A percentile compares a stretch with the other conserved stretches of the same genome.
Conservation (phyloP, 2,797 vertebrate genomes). For the Mionectes olivaceus region DNA sequence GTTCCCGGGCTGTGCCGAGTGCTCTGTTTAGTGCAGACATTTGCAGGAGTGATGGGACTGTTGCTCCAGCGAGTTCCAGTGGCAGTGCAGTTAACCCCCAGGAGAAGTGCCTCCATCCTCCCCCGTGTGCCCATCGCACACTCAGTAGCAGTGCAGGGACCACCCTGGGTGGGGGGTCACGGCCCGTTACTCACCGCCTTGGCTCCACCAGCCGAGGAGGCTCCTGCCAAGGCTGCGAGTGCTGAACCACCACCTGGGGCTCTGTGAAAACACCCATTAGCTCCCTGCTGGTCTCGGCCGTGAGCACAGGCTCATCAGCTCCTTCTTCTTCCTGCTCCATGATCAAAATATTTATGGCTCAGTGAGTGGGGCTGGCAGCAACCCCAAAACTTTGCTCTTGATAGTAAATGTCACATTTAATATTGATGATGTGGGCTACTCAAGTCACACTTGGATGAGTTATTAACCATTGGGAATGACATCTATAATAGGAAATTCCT, state of each 20-base stretch:
- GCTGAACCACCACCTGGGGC: not conserved
- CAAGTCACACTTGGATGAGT: constrained; percentile 29
- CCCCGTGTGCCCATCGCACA: accelerated
- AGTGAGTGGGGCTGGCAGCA: constrained; percentile 51
- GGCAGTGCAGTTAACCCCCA: not conserved
- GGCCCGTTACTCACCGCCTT: accelerated
- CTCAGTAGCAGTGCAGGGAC: not conserved
- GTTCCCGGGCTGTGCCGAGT: accelerated
- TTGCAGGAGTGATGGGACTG: not conserved
- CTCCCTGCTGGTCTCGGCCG: not conserved
- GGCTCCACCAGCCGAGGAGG: not conserved
- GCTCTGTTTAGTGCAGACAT: not conserved
- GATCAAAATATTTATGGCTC: constrained; percentile 57
- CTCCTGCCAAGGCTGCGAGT: not conserved
- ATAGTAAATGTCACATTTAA: constrained; percentile 68
- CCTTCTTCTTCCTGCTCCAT: not conserved
- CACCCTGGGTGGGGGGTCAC: not conserved
- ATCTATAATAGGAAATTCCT: constrained; percentile 26
- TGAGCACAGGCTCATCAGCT: not conserved
- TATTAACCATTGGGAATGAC: constrained; percentile 36
- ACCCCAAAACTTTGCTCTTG: constrained; percentile 59
- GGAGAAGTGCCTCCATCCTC: not conserved
- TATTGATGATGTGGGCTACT: constrained; percentile 59
- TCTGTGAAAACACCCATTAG: not conserved
- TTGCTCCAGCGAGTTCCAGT: not conserved